Conservation (phyloP, 2,888 invertebrate genomes). For the Iselma pallidipennis region DNA sequence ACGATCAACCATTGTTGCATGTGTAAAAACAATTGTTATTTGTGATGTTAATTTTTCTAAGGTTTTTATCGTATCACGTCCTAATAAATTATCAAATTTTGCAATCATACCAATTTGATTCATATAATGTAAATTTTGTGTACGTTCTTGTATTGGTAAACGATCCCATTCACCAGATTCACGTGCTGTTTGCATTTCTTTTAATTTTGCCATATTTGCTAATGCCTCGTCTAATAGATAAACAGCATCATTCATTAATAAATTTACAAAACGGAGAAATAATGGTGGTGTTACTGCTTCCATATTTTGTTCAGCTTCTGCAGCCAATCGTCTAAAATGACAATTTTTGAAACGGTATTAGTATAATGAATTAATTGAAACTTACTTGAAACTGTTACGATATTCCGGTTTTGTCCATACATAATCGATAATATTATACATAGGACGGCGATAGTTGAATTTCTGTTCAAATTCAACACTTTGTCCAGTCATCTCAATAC, state of each 20-base stretch:
- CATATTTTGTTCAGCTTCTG: constrained; percentile 83
- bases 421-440: constrained; percentile 93
- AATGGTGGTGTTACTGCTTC: constrained; percentile 89
- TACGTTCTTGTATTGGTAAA: constrained; percentile 71
- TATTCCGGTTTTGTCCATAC: constrained; percentile 85
- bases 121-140: constrained; percentile 72
- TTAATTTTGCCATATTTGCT: constrained; percentile 85
- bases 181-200: constrained; percentile 77
- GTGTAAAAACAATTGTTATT: constrained; percentile 84
- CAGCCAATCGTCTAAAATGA: constrained; percentile 68
- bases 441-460: constrained; percentile 93
- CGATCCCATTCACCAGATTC: constrained; percentile 76
- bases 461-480: constrained; percentile 96
- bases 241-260: constrained; percentile 97
- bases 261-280: constrained; percentile 92
- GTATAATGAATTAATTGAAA: constrained; percentile 24
- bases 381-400: constrained; percentile 73
- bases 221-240: constrained; percentile 92
- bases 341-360: too few species aligned
- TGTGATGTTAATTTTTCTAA: constrained; percentile 77
- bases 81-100: constrained; percentile 90
- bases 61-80: constrained; percentile 83
- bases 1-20: constrained; percentile 88
- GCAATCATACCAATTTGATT: constrained; percentile 83
- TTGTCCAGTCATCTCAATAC: constrained; percentile 96